Evolutionary conservation across 2,113 vertebrate genomes (phyloP).

Genomic region (Varanus salvator): DNA sequence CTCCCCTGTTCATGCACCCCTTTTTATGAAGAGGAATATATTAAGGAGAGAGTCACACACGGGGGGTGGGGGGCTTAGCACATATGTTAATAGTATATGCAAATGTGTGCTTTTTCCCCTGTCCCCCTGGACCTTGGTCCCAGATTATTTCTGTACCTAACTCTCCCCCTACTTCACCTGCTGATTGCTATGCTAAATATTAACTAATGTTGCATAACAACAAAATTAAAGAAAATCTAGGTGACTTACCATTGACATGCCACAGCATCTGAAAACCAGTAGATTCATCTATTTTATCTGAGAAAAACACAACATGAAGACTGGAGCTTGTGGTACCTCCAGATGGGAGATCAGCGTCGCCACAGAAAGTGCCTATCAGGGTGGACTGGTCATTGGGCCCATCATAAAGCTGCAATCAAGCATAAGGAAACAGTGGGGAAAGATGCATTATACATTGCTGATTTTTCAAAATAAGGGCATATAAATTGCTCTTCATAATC

Average conservation of each 20-base stretch:
- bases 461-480: not conserved
- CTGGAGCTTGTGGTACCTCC: conserved; percentile 77
- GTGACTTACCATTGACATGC: conserved; percentile 87
- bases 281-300: conserved; percentile 71
- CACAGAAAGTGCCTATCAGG: conserved; percentile 88
- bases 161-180: no score
- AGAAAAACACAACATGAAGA: conserved; percentile 85
- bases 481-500: not conserved
- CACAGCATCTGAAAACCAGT: conserved; percentile 94
- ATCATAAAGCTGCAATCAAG: conserved; percentile 86
- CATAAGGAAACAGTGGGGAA: conserved; percentile 14
- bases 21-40: no score
- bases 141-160: no score
- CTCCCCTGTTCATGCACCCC: no score
- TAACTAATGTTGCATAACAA: not conserved
- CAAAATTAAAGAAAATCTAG: not conserved
- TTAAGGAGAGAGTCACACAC: no score
- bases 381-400: conserved; percentile 79
- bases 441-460: not conserved
- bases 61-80: no score
- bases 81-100: no score
- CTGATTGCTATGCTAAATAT: not conserved
- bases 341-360: conserved; percentile 72
- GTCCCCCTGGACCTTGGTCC: no score
- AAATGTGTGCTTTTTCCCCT: no score